Conservation (phyloP, 2,113 vertebrate genomes). For the Euleptes europaea region DNA sequence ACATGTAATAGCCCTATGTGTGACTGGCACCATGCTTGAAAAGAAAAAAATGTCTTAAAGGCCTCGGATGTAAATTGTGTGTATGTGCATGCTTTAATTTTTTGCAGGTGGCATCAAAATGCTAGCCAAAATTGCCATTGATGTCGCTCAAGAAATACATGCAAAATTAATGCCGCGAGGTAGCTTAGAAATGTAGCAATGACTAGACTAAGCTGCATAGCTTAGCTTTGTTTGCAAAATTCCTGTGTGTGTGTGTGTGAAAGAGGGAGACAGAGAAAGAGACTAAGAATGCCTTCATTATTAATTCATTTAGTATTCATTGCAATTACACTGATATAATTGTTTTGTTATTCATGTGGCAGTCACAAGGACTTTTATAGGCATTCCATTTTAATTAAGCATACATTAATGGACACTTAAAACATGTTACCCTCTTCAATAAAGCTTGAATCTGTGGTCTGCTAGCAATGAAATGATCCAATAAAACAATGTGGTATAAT, state of each 20-base stretch:
- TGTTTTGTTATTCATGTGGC: slow-evolving; percentile 69
- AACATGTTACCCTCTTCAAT: slow-evolving; percentile 64
- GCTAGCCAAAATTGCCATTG: background rate
- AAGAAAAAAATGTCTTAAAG: background rate
- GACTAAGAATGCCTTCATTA: slow-evolving; percentile 50
- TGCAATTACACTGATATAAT: slow-evolving; percentile 60
- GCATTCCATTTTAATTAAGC: slow-evolving; percentile 69
- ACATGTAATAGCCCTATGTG: background rate
- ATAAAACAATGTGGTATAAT: slow-evolving; percentile 53
- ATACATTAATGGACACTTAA: slow-evolving; percentile 69
- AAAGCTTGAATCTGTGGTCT: slow-evolving; percentile 61
- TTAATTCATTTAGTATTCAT: slow-evolving; percentile 57
- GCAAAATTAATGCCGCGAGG: slow-evolving; percentile 15
- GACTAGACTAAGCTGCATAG: slow-evolving; percentile 25
- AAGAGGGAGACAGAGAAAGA: background rate
- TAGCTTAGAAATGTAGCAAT: background rate
- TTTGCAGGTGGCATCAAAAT: background rate
- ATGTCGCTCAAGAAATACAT: slow-evolving; percentile 22
- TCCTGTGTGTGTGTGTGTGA: background rate
- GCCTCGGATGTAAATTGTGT: background rate
- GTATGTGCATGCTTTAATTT: background rate
- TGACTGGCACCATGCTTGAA: background rate
- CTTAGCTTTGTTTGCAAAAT: slow-evolving; percentile 45
- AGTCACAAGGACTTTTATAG: slow-evolving; percentile 68
- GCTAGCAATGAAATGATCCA: slow-evolving; percentile 63